Evolutionary conservation across 2,888 invertebrate species (phyloP), one percentile per base, ranked within the genome.

Genomic region (Apodemia duryi): DNA sequence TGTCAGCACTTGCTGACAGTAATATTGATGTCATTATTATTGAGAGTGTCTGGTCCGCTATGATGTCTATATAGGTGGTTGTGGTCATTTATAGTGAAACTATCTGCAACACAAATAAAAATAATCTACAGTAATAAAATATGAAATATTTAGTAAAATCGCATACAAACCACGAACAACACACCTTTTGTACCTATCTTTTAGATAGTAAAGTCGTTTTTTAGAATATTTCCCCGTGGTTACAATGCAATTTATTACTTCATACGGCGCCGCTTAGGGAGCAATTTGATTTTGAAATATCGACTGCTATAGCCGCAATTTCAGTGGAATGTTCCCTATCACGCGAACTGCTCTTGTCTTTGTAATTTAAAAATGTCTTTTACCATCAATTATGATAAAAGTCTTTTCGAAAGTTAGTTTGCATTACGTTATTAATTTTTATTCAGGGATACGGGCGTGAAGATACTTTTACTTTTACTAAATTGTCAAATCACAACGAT

Each of bases 261-360:
- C 75, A 80, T 81, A 79, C 74, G 78, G 73, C 78, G 79, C 74
- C 79, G 74, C 75, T 75, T 66, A 68, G 77, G 77, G 76, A 76
- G 72, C 80, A 74, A 81, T 82, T 80, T 77, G 82, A 82, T 83
- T 82, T 81, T 82, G 82, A 83, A 82, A 81, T 84, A 83, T 81
- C 75, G 81, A 76, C 76, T 75, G 75, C 73, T 75, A 75, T 74
- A 74, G 69, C 67, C 70, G 75, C 78, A 77, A 78, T 81, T 69
- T 69, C 41, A 66, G 62, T 63, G 65, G 65, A 69, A 62, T 63
- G 68, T 64, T 63, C 66, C 65, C 62, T 65, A 65, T 79, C 73
- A 69, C 71, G 67, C 66, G 68, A 72, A 63, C 65, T 62, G 72
- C 72, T 72, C 64, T 74, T 72, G 71, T 65, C 67, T 65, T 70